Percentiles rank a stretch among this genome's conserved stretches.
Conservation (phyloP, 2,113 vertebrate species). For the Hippocampus guttulatus region DNA sequence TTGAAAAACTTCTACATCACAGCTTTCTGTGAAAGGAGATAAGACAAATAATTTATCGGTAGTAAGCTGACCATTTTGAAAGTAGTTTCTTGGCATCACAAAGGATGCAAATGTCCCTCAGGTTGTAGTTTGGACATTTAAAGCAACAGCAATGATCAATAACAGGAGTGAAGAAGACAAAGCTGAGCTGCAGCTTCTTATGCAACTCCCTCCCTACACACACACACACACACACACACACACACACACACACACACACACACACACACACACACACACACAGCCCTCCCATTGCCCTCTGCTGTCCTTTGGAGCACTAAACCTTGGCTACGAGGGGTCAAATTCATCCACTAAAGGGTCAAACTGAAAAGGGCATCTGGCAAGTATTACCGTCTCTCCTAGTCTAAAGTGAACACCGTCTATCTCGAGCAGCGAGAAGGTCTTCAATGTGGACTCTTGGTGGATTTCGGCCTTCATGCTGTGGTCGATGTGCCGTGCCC, state of each 20-base stretch:
- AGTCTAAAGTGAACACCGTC: conserved; percentile 75
- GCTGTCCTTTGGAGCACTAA: conserved; percentile 13
- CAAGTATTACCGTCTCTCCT: conserved; percentile 75
- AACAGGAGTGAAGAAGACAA: conserved; percentile 31
- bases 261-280: background rate
- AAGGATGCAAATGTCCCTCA: background rate
- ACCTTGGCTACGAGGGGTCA: conserved; percentile 5
- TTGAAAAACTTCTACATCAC: background rate
- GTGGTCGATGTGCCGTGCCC: conserved; percentile 66
- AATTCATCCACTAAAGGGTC: conserved; percentile 3
- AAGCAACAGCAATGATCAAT: background rate
- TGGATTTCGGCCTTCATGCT: conserved; percentile 74
- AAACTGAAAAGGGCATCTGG: conserved; percentile 19
- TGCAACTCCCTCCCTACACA: conserved; percentile 31
- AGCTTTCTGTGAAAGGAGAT: background rate
- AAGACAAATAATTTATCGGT: background rate
- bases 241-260: too few species aligned
- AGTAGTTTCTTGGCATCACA: background rate
- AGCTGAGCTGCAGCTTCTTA: conserved; percentile 41
- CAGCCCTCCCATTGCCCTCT: conserved; percentile 10
- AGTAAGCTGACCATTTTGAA: too few species aligned
- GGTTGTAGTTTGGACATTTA: background rate
- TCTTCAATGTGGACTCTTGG: conserved; percentile 64
- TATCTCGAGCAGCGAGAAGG: conserved; percentile 64
- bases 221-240: too few species aligned